These are phyloP conservation scores for Nibea coibor DNA, from an alignment of 2,113 vertebrate species.

Conservation along the genomic window DNA sequence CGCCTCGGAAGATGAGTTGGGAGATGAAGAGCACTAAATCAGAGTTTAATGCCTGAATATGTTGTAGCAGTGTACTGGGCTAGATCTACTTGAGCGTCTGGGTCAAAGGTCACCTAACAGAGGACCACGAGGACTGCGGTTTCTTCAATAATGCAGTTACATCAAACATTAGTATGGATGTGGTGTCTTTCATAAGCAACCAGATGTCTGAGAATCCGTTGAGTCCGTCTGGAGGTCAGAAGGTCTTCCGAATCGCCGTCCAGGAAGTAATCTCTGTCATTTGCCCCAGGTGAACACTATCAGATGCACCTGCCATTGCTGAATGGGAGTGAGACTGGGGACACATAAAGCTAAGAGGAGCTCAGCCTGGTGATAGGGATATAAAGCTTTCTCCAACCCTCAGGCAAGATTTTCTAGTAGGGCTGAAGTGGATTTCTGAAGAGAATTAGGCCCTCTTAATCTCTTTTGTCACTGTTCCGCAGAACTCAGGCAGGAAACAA, in stretches of 20 bases:
- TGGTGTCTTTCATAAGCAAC: conserved; percentile 13
- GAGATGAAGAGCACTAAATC: conserved; percentile 2
- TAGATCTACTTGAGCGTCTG: background rate
- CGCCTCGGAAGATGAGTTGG: background rate
- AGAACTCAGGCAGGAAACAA: conserved; percentile 68
- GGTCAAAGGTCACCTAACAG: conserved; percentile 53
- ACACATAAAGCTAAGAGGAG: conserved; percentile 53
- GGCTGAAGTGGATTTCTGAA: conserved; percentile 78
- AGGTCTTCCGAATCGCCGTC: conserved; percentile 44
- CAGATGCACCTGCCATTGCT: conserved; percentile 50
- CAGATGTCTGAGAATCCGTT: background rate
- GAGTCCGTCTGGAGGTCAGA: conserved; percentile 43
- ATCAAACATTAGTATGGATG: conserved; percentile 30
- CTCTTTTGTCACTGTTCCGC: conserved; percentile 71
- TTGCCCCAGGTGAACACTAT: conserved; percentile 54
- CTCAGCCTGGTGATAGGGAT: conserved; percentile 53
- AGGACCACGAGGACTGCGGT: background rate
- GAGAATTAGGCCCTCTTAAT: conserved; percentile 77
- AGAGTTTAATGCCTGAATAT: conserved; percentile 4
- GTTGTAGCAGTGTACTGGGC: background rate
- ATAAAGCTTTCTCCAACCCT: conserved; percentile 64
- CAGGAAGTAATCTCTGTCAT: conserved; percentile 48
- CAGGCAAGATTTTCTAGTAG: conserved; percentile 62
- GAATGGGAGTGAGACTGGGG: conserved; percentile 31
- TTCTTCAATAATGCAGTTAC: conserved; percentile 47